These are phyloP conservation scores for Gambusia affinis DNA, from an alignment of 2,113 vertebrate species.

Conservation along the genomic window DNA sequence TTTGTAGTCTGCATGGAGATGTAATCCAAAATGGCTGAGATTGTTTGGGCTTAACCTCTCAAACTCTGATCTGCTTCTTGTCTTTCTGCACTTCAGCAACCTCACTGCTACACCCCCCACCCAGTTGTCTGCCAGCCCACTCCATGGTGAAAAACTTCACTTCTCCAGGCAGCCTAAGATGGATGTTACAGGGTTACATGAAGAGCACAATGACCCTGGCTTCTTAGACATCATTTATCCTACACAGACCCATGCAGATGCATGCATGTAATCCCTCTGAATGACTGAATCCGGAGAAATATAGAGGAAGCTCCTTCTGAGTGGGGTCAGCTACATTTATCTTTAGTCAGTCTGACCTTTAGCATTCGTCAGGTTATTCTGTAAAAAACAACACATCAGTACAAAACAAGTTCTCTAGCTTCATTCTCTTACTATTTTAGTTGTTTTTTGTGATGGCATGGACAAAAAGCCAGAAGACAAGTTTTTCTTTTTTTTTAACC, in stretches of 20 bases:
- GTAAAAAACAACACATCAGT: too few species aligned
- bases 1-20: not conserved
- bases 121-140: constrained; percentile 40
- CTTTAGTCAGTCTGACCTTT: constrained; percentile 62
- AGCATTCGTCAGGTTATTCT: constrained; percentile 28
- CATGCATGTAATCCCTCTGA: constrained; percentile 41
- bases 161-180: constrained; percentile 33
- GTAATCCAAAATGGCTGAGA: constrained; percentile 17
- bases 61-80: constrained; percentile 68
- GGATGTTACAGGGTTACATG: constrained; percentile 35
- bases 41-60: constrained; percentile 23
- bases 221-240: constrained; percentile 22
- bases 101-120: constrained; percentile 34
- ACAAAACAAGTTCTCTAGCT: too few species aligned
- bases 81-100: constrained; percentile 73
- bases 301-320: constrained; percentile 36
- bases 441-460: too few species aligned
- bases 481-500: too few species aligned
- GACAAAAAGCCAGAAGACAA: too few species aligned
- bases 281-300: constrained; percentile 61
- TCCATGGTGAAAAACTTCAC: constrained; percentile 51
- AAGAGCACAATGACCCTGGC: constrained; percentile 44
- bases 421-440: too few species aligned
- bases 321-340: constrained; percentile 64
- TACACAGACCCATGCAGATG: constrained; percentile 9